These are phyloP conservation scores for Amphimedon queenslandica DNA, from an alignment of 37 sponge, comb jelly and placozoan genomes.

Conservation along the genomic window DNA sequence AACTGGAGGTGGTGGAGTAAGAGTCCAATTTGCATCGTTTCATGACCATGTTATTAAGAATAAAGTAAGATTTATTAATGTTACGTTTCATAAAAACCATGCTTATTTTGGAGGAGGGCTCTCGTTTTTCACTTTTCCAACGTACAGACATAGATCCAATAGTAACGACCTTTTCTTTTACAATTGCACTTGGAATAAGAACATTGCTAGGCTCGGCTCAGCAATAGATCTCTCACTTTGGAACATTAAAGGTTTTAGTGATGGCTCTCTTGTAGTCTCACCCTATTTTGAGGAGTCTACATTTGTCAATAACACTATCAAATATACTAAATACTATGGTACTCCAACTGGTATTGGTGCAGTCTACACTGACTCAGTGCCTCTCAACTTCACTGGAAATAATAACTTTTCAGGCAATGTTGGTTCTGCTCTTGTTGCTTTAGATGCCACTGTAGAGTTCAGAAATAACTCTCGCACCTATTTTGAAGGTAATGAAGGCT, in stretches of 20 bases:
- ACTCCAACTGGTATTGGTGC: constrained; percentile 19
- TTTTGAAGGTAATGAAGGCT: constrained; percentile 9
- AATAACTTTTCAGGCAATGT: background rate
- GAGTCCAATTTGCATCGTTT: constrained; percentile 9
- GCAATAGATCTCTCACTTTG: constrained; percentile 27
- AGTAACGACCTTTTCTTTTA: constrained; percentile 21
- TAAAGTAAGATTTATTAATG: constrained; percentile 3
- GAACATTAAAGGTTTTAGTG: background rate
- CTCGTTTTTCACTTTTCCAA: constrained; percentile 19
- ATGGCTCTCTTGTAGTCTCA: background rate
- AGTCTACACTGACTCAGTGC: constrained; percentile 35
- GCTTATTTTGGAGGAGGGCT: constrained; percentile 61
- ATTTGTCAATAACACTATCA: constrained; percentile 5
- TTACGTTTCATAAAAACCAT: constrained; percentile 16
- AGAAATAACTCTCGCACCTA: background rate
- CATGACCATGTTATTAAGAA: background rate
- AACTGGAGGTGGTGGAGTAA: constrained; percentile 44
- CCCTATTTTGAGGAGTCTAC: constrained; percentile 21
- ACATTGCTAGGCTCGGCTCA: constrained; percentile 31
- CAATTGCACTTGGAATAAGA: constrained; percentile 16
- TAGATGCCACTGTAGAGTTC: background rate
- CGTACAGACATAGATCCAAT: background rate
- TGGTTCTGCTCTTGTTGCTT: constrained; percentile 15
- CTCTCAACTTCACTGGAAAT: constrained; percentile 1
- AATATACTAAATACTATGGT: background rate